phyloP scores from a whole-genome alignment of 2,797 vertebrate species.

The Melanotaenia trifasciata region DNA sequence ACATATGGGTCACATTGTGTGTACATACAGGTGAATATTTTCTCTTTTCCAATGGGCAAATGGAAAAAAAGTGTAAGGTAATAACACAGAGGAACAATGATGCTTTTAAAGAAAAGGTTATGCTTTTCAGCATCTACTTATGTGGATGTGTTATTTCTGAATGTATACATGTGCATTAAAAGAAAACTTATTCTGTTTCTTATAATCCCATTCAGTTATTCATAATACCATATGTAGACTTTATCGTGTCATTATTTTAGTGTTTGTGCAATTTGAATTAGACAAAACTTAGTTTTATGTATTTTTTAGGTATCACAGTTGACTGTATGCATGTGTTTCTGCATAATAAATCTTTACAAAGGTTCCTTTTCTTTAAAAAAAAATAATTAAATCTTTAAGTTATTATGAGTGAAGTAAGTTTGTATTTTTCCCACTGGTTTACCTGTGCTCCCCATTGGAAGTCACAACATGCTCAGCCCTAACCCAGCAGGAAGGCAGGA shows the following conservation, averaged over 20 bases:
- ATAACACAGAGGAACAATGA: conserved; percentile 25
- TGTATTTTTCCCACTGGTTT: conserved; percentile 47
- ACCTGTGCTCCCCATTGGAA: conserved; percentile 72
- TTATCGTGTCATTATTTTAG: no score
- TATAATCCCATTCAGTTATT: not conserved
- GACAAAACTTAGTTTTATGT: no score
- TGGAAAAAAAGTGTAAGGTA: conserved; percentile 43
- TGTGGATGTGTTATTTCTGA: not conserved
- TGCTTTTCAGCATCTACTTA: not conserved
- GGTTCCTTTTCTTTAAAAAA: no score
- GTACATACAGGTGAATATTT: conserved; percentile 51
- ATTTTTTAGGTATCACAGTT: no score
- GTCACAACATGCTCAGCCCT: conserved; percentile 74
- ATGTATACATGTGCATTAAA: conserved; percentile 8
- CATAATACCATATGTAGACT: not conserved
- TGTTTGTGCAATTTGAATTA: no score
- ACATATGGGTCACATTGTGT: conserved; percentile 68
- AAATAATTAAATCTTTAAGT: not conserved
- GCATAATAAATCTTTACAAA: not conserved
- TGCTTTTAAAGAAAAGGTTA: conserved; percentile 48
- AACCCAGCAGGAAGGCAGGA: conserved; percentile 83
- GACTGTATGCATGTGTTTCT: no score
- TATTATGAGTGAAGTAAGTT: not conserved
- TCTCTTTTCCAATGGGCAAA: conserved; percentile 29
- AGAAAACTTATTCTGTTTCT: not conserved